phyloP scores from a whole-genome alignment of 1,140 invertebrate species.

The Tetramorium parvispinum region DNA sequence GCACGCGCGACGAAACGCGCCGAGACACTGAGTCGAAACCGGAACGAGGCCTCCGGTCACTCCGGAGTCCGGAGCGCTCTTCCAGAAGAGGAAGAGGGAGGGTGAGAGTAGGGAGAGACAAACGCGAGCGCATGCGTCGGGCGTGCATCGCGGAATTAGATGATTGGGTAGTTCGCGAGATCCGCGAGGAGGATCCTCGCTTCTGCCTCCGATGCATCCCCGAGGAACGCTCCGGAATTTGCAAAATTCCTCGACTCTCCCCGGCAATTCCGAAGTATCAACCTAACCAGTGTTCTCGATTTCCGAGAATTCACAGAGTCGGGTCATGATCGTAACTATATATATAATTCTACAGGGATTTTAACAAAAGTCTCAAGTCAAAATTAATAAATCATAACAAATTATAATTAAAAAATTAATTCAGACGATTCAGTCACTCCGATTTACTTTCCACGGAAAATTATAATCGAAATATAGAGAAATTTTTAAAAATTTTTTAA shows the following conservation, averaged over 20 bases:
- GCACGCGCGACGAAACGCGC: slow-evolving; percentile 59
- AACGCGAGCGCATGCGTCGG: slow-evolving; percentile 43
- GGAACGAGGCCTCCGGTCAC: slow-evolving; percentile 57
- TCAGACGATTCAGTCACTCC: not conserved
- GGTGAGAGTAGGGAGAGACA: slow-evolving; percentile 33
- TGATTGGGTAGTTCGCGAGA: slow-evolving; percentile 43
- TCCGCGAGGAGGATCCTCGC: slow-evolving; percentile 23
- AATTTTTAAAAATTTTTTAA: not conserved
- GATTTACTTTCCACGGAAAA: not conserved
- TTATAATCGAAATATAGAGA: not conserved
- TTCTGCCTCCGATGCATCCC: not conserved
- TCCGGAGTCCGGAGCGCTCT: slow-evolving; percentile 40
- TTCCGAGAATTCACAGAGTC: not conserved
- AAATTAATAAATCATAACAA: not conserved
- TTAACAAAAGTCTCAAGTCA: not conserved
- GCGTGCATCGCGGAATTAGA: slow-evolving; percentile 50
- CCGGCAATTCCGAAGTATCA: not conserved
- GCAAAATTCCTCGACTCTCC: not conserved
- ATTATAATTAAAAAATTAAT: not conserved
- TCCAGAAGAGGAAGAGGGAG: slow-evolving; percentile 13
- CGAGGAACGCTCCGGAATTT: slow-evolving; percentile 11
- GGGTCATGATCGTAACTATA: not conserved
- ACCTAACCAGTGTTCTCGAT: not conserved
- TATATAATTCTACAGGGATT: not conserved
- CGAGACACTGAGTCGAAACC: slow-evolving; percentile 66